Percentiles rank a stretch among this genome's conserved stretches.
phyloP scores from a whole-genome alignment of 2,113 vertebrate genomes.

The Motacilla alba region DNA sequence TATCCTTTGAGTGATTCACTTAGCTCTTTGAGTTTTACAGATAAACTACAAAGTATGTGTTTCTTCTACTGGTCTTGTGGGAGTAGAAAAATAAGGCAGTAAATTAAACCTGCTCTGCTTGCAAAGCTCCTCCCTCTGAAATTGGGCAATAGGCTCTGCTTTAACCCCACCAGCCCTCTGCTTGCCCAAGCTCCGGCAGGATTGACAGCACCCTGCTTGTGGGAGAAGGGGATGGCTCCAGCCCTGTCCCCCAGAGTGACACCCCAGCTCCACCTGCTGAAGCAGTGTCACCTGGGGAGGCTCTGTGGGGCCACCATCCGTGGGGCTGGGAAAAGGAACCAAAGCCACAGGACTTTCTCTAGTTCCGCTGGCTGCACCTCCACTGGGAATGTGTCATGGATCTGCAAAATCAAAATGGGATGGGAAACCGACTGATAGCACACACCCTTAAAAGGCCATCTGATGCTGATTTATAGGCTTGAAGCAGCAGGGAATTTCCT shows the following conservation, averaged over 20 bases:
- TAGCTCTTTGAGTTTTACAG: background rate
- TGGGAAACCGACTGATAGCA: background rate
- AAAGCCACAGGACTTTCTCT: background rate
- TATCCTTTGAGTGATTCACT: background rate
- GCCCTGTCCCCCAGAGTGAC: background rate
- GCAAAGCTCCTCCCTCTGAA: background rate
- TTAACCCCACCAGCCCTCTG: background rate
- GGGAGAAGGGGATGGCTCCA: background rate
- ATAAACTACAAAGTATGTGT: background rate
- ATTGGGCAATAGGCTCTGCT: background rate
- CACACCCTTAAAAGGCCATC: background rate
- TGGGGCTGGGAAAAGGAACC: accelerated
- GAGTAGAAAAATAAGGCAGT: background rate
- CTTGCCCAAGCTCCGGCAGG: accelerated
- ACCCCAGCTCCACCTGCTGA: background rate
- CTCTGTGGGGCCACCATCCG: background rate
- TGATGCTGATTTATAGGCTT: background rate
- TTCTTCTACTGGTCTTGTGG: background rate
- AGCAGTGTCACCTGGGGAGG: background rate
- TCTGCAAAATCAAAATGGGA: background rate
- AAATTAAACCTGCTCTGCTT: background rate
- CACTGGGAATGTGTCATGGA: background rate
- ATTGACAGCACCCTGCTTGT: background rate
- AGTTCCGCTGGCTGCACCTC: background rate
- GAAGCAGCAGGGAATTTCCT: background rate